Evolutionary conservation across 1,140 invertebrate genomes (phyloP).

Genomic region (Phymorhynchus buccinoides): DNA sequence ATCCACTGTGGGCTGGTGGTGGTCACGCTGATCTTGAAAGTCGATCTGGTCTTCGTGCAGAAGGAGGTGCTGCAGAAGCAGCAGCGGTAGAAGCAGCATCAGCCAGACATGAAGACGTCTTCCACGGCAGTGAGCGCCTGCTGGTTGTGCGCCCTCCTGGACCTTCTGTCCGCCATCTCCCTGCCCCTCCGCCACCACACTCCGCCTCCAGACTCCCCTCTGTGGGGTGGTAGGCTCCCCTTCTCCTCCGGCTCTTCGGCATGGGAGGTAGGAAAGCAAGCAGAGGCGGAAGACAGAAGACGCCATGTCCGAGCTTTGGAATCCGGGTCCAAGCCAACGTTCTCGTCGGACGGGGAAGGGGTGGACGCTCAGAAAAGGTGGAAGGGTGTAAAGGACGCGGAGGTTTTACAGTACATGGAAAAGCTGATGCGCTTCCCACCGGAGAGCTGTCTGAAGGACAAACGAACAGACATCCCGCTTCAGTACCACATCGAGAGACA

Average conservation of each 20-base stretch:
- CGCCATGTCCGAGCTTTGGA: background rate
- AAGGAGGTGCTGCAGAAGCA: background rate
- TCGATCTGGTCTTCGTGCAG: background rate
- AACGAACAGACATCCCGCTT: background rate
- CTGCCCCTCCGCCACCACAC: background rate
- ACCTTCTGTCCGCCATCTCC: conserved; percentile 20
- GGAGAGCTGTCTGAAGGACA: background rate
- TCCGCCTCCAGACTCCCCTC: too few relatives aligned
- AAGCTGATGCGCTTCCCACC: background rate
- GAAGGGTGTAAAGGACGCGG: background rate
- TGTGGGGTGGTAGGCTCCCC: background rate
- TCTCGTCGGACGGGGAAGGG: background rate
- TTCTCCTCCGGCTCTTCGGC: too few relatives aligned
- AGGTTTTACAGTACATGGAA: conserved; percentile 27
- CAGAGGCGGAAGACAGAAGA: background rate
- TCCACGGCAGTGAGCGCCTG: conserved; percentile 17
- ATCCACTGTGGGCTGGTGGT: background rate
- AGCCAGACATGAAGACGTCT: conserved; percentile 6
- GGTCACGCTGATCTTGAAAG: background rate
- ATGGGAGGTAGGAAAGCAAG: background rate
- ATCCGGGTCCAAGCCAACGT: too few relatives aligned
- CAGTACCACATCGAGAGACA: conserved; percentile 29
- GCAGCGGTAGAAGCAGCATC: background rate
- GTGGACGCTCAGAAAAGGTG: background rate
- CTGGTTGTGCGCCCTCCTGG: conserved; percentile 28